Base-by-base conservation (phyloP, 2,113 vertebrate species). In the Nerophis lumbriciformis region DNA sequence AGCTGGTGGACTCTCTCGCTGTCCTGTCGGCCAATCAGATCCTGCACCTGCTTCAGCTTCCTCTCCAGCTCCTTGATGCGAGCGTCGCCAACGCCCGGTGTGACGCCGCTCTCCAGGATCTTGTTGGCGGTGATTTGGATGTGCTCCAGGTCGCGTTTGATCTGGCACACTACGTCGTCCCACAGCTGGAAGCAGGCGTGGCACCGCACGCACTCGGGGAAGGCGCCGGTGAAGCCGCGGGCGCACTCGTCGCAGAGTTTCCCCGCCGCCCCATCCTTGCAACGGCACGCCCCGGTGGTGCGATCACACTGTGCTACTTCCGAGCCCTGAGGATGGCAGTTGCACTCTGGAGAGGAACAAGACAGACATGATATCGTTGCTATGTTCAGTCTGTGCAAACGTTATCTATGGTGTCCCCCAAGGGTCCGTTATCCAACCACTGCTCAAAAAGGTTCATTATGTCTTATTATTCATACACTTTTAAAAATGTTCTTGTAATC, bases 131-230 rank as follows among this genome's bases (percentile, higher is more conserved):
- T 66, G 5, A 65, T 48, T 53, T 79, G 67, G 28, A 93, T 71
- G 53, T 38, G 71, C 1, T 56, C 86, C 72, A 95, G 82, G 63
- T 87, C 50, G 0, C 82, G 68, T 42, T 1, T 74, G 4, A 95
- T 69, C 70, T 85, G 79, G 66, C 70, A 83, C 56, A 94, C 56
- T 0, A 58, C 44, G 0, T 70, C 75, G 16, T 95, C 92, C 93
- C 93, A 95, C 57, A 71, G 89, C 66, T 85, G 75, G n/a, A 95
- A 97, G 87, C 94, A 96, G 37, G 89, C 77, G 66, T 94, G 93
- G 78, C 94, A 96, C 47, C 74, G 81, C 0, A 55, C 76, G 51
- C 93, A 95, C 6, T 28, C 73, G 4, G 93, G 93, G 58, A 94
- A 97, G 10, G 48, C 62, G 3, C 92, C 90, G 0, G 84, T 88